These are phyloP conservation scores for Grammatotria lemairii DNA, from an alignment of 2,113 vertebrate genomes.

Conservation along the genomic window DNA sequence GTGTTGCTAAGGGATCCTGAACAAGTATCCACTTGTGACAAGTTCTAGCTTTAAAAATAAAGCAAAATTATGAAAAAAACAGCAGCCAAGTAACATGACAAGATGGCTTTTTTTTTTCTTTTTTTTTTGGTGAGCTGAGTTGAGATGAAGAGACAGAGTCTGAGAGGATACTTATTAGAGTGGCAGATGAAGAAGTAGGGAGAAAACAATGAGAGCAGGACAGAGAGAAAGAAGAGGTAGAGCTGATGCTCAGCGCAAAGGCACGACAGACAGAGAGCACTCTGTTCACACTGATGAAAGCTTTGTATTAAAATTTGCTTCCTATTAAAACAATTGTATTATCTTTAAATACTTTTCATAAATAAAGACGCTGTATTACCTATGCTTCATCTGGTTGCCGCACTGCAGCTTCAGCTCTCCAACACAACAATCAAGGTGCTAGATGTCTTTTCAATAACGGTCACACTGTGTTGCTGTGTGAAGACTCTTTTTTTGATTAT, in stretches of 20 bases:
- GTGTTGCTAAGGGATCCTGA: background rate
- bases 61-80: background rate
- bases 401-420: background rate
- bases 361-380: background rate
- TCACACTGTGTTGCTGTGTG: background rate
- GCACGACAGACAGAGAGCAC: background rate
- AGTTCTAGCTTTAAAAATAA: background rate
- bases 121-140: background rate
- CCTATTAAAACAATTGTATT: background rate
- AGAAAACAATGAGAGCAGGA: background rate
- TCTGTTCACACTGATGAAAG: slow-evolving; percentile 32
- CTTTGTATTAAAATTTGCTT: slow-evolving; percentile 15
- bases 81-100: background rate
- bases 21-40: background rate
- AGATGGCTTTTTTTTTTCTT: background rate
- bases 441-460: background rate
- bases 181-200: background rate
- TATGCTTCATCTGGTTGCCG: background rate
- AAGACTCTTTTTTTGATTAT: background rate
- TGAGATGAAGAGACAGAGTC: background rate
- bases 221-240: background rate
- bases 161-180: background rate
- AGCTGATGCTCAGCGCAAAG: background rate
- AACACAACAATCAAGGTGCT: background rate
- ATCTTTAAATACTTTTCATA: slow-evolving; percentile 2